A percentile compares a stretch with the other conserved stretches of the same genome.
Conservation (phyloP, 2,113 vertebrate genomes). For the Dryoscopus gambensis region DNA sequence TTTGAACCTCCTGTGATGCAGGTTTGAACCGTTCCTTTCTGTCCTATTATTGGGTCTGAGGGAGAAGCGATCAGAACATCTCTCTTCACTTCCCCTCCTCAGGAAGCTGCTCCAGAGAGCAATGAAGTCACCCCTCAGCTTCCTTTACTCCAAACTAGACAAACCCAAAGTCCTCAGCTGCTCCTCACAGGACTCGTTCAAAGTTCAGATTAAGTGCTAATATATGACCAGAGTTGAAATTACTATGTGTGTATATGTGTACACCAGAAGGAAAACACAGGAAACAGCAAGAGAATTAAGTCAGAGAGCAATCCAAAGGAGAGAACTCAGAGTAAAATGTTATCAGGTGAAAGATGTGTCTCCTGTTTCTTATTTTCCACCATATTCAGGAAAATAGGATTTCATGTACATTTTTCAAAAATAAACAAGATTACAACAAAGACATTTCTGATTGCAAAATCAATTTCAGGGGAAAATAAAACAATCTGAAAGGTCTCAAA, state of each 20-base stretch:
- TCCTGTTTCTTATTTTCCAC: background rate
- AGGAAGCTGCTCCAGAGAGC: background rate
- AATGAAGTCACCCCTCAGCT: background rate
- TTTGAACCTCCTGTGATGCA: background rate
- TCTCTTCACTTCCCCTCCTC: background rate
- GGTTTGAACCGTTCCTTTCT: accelerated
- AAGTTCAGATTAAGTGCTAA: background rate
- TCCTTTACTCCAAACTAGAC: background rate
- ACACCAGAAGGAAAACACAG: background rate
- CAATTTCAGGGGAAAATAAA: slow-evolving; percentile 3
- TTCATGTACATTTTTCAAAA: slow-evolving; percentile 4
- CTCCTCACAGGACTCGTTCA: background rate
- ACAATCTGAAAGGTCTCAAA: background rate
- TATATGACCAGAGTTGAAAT: background rate
- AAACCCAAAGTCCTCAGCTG: background rate
- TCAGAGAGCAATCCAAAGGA: background rate
- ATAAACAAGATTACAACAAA: slow-evolving; percentile 1
- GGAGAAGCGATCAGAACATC: background rate
- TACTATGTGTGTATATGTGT: background rate
- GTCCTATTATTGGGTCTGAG: background rate
- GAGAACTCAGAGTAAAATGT: background rate
- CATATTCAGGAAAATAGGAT: background rate
- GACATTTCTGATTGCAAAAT: background rate
- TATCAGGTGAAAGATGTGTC: background rate
- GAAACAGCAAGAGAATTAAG: background rate